A percentile compares a stretch with the other conserved stretches of the same genome.
These are phyloP conservation scores for Drosophila lini DNA, from an alignment of 1,140 invertebrate species.

Conservation along the genomic window DNA sequence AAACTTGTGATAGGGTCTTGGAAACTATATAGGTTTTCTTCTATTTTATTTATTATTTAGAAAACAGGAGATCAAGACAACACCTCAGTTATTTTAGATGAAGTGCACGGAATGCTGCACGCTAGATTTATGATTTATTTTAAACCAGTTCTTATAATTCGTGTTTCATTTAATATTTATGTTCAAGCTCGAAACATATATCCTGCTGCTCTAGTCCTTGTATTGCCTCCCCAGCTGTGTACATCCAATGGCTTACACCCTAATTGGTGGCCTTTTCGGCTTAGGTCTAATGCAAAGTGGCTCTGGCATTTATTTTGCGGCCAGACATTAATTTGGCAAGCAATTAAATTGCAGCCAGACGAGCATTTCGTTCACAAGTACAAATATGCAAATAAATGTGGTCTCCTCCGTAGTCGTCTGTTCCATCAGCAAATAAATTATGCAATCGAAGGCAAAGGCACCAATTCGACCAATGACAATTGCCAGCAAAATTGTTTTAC, in stretches of 20 bases:
- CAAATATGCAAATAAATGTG: conserved; percentile 54
- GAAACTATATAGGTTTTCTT: not conserved
- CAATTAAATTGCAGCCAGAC: conserved; percentile 58
- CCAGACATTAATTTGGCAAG: conserved; percentile 61
- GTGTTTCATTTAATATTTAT: not conserved
- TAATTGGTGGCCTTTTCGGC: conserved; percentile 59
- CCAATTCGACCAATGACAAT: conserved; percentile 24
- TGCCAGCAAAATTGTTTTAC: conserved; percentile 47
- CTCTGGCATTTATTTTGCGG: conserved; percentile 46
- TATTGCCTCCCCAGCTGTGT: not conserved
- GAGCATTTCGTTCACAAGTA: not conserved
- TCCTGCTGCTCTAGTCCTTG: too few species aligned
- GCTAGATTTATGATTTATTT: not conserved
- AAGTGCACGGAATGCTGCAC: not conserved
- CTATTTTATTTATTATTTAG: not conserved
- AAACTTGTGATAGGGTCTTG: not conserved
- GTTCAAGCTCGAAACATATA: not conserved
- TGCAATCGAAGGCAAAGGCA: conserved; percentile 34
- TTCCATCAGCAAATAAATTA: conserved; percentile 38
- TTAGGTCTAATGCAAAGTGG: conserved; percentile 23
- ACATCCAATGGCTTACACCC: conserved; percentile 8
- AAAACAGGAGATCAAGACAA: too few species aligned
- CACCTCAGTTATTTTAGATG: not conserved
- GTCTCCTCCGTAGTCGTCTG: not conserved
- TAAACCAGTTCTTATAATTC: not conserved